Percentiles rank a stretch among this genome's conserved stretches.
These are phyloP conservation scores for Willisornis vidua DNA, from an alignment of 2,113 vertebrate species.

Conservation along the genomic window DNA sequence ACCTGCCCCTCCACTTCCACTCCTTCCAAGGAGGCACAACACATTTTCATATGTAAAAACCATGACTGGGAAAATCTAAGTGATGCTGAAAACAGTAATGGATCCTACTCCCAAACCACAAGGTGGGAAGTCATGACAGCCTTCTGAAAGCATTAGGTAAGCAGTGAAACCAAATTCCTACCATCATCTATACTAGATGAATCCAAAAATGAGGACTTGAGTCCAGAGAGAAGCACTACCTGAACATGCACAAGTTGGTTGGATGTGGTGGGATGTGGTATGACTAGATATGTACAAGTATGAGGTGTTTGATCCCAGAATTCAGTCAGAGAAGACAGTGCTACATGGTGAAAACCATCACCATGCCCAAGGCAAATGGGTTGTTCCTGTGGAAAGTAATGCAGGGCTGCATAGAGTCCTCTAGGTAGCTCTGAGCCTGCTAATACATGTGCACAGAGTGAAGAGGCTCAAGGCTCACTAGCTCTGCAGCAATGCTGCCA, in stretches of 20 bases:
- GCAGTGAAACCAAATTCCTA: not conserved
- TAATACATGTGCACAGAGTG: rapidly evolving
- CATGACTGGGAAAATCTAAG: not conserved
- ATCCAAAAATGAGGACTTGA: not conserved
- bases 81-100: not conserved
- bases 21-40: not conserved
- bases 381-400: not conserved
- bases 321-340: not conserved
- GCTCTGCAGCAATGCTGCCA: not conserved
- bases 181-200: not conserved
- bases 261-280: too few relatives aligned
- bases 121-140: not conserved
- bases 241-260: not conserved
- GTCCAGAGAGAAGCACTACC: not conserved
- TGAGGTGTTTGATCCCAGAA: not conserved
- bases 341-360: not conserved
- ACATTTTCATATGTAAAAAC: not conserved
- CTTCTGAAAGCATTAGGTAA: not conserved
- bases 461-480: not conserved
- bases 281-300: not conserved
- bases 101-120: not conserved
- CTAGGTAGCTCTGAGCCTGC: not conserved
- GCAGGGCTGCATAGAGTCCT: rapidly evolving
- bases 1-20: not conserved
- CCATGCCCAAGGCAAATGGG: not conserved